phyloP scores from a whole-genome alignment of 2,888 invertebrate genomes.

The Melinopterus prodromus region DNA sequence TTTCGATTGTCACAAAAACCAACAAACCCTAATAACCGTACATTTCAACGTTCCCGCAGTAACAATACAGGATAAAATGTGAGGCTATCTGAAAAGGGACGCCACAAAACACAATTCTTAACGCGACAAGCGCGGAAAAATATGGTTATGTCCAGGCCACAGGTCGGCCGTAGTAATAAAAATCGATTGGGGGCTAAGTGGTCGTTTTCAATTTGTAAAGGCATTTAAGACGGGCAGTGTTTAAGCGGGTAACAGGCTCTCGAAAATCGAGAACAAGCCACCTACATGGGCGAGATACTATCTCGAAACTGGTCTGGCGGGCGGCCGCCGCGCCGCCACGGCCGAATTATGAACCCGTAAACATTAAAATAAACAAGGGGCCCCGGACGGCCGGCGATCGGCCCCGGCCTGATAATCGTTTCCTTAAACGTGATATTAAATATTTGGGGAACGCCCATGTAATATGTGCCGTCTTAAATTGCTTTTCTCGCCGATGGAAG shows the following conservation, averaged over 20 bases:
- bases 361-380: conserved; percentile 54
- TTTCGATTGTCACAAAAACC: too few species aligned
- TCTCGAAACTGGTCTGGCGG: conserved; percentile 51
- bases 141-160: background rate
- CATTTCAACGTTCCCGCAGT: too few species aligned
- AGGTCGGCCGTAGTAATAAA: conserved; percentile 14
- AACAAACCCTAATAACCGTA: too few species aligned
- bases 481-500: background rate
- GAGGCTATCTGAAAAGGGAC: background rate
- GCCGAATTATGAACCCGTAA: conserved; percentile 56
- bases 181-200: conserved; percentile 42
- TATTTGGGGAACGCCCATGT: conserved; percentile 17
- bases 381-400: background rate
- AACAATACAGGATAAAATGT: too few species aligned
- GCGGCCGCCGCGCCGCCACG: conserved; percentile 29
- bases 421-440: conserved; percentile 24
- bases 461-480: conserved; percentile 17
- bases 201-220: conserved; percentile 55
- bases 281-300: conserved; percentile 55
- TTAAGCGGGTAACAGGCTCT: conserved; percentile 51
- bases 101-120: background rate
- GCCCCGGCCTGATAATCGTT: conserved; percentile 13
- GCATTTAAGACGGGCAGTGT: conserved; percentile 51
- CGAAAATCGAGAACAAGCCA: conserved; percentile 55
- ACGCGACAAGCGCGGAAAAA: background rate